A percentile compares a stretch with the other conserved stretches of the same genome.
Conservation (phyloP, 2,888 invertebrate genomes). For the Hylaea fasciaria region DNA sequence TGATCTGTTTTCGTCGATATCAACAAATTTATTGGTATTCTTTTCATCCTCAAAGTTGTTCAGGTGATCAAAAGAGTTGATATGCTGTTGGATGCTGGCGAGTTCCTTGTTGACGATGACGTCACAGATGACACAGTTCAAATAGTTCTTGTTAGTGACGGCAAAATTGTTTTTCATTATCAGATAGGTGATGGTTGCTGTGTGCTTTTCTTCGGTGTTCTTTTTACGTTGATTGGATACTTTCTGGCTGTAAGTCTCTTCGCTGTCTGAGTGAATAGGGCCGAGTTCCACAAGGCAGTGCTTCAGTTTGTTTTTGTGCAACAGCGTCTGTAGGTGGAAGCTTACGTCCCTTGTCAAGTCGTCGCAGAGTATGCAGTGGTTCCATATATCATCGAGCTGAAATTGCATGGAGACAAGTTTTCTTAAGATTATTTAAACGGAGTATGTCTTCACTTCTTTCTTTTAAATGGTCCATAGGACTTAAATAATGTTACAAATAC, state of each 20-base stretch:
- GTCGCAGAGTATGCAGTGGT: slow-evolving; percentile 48
- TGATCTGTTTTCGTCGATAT: slow-evolving; percentile 16
- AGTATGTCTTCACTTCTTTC: not conserved
- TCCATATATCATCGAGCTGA: slow-evolving; percentile 41
- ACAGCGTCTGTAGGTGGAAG: slow-evolving; percentile 32
- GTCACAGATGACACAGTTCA: slow-evolving; percentile 29
- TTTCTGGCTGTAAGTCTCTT: slow-evolving; percentile 6
- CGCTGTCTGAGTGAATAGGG: slow-evolving; percentile 4
- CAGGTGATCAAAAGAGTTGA: slow-evolving; percentile 22
- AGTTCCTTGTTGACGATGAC: slow-evolving; percentile 15
- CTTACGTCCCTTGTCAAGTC: slow-evolving; percentile 33
- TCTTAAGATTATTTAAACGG: not conserved
- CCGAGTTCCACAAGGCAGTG: slow-evolving; percentile 17
- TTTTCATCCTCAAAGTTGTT: slow-evolving; percentile 22
- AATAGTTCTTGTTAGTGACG: slow-evolving; percentile 9
- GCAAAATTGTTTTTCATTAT: slow-evolving; percentile 26
- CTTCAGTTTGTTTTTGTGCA: slow-evolving; percentile 30
- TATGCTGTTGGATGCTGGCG: slow-evolving; percentile 16
- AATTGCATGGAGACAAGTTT: slow-evolving; percentile 10
- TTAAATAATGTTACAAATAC: no score
- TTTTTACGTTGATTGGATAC: no score
- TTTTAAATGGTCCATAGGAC: no score
- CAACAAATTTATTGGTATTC: slow-evolving; percentile 19
- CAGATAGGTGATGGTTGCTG: not conserved
- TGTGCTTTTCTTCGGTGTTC: no score